Percentiles rank a stretch among this genome's conserved stretches.
Conservation (phyloP, 2,113 vertebrate genomes). For the Lanius collurio region DNA sequence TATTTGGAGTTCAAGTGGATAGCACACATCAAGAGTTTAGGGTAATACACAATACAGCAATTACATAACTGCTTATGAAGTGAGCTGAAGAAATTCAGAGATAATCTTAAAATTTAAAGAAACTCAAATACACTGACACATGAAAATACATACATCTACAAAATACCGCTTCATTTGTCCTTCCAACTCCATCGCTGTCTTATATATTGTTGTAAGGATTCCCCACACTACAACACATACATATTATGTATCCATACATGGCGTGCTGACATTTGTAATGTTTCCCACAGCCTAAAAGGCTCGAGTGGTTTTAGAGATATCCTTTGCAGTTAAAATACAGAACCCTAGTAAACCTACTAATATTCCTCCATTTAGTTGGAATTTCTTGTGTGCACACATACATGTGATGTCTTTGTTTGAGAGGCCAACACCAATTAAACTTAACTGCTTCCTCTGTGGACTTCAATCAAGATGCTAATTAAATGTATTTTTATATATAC, state of each 20-base stretch:
- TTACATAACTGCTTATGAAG: not conserved
- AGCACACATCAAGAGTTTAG: not conserved
- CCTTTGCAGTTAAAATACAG: not conserved
- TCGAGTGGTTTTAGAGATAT: not conserved
- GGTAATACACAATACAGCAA: not conserved
- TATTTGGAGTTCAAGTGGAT: not conserved
- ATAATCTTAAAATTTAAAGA: not conserved
- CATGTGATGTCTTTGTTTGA: not conserved
- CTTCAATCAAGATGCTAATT: not conserved
- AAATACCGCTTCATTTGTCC: too few relatives aligned
- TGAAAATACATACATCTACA: not conserved
- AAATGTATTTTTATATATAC: not conserved
- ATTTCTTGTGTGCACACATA: not conserved
- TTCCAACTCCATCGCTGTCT: too few relatives aligned
- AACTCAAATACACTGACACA: not conserved
- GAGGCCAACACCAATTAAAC: not conserved
- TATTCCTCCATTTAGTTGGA: not conserved
- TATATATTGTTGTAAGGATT: too few relatives aligned
- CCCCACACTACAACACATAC: not conserved
- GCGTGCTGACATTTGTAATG: not conserved
- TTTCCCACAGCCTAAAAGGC: constrained; percentile 2
- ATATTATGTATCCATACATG: not conserved
- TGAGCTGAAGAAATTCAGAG: not conserved
- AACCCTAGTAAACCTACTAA: not conserved
- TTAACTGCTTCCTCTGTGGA: not conserved